Conservation (phyloP, 2,888 invertebrate species). For the Habrosyne pyritoides region DNA sequence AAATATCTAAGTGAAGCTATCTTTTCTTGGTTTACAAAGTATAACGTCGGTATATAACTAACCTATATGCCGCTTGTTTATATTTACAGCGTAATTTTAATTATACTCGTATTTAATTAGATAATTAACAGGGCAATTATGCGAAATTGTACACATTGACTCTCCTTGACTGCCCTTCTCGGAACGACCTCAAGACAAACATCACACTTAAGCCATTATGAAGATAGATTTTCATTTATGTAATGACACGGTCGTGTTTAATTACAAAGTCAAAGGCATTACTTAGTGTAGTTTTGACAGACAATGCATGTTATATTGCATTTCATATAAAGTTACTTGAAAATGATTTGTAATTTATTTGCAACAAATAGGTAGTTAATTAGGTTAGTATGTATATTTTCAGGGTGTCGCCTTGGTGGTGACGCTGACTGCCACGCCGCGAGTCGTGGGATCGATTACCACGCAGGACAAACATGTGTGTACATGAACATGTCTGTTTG, state of each 20-base stretch:
- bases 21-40: too few species aligned
- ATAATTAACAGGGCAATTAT: slow-evolving; percentile 17
- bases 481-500: too few species aligned
- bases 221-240: slow-evolving; percentile 24
- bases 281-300: slow-evolving; percentile 4
- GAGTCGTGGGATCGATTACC: too few species aligned
- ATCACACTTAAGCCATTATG: slow-evolving; percentile 14
- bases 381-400: too few species aligned
- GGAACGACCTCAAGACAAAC: slow-evolving; percentile 9
- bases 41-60: not conserved
- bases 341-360: not conserved
- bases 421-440: too few species aligned
- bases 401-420: too few species aligned
- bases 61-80: not conserved
- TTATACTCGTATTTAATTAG: not conserved
- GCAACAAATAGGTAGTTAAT: not conserved
- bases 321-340: not conserved
- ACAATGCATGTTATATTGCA: not conserved
- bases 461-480: too few species aligned
- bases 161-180: slow-evolving; percentile 22
- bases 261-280: slow-evolving; percentile 33
- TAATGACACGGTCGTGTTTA: slow-evolving; percentile 24
- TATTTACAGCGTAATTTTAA: not conserved
- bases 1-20: too few species aligned
- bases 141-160: not conserved